A percentile compares a stretch with the other conserved stretches of the same genome.
These are phyloP conservation scores for Adoxophyes honmai DNA, from an alignment of 1,140 invertebrate genomes.

Conservation along the genomic window DNA sequence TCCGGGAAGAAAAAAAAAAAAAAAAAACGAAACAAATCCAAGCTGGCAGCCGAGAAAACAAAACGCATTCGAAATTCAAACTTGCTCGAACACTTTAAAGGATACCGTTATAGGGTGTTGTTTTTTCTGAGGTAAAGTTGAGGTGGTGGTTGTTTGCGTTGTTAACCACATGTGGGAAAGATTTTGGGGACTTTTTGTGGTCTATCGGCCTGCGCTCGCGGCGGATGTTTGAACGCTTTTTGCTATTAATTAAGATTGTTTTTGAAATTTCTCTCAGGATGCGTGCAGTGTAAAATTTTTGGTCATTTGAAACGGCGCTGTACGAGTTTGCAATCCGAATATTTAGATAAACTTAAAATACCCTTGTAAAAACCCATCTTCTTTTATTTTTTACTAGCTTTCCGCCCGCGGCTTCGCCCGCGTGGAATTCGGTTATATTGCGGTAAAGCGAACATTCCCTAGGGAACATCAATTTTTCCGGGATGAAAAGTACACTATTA, in stretches of 20 bases:
- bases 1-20: constrained; percentile 53
- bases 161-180: constrained; percentile 65
- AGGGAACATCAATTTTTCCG: too few species aligned
- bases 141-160: background rate
- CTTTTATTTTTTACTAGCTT: too few species aligned
- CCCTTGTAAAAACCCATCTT: too few species aligned
- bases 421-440: too few species aligned
- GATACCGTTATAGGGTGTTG: background rate
- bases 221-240: constrained; percentile 57
- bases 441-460: too few species aligned
- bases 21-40: constrained; percentile 18
- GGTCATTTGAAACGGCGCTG: constrained; percentile 26
- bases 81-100: constrained; percentile 27
- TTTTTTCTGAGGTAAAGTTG: constrained; percentile 15
- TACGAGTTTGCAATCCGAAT: too few species aligned
- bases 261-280: constrained; percentile 39
- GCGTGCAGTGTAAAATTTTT: constrained; percentile 40
- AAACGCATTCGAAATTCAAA: background rate
- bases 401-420: too few species aligned
- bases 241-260: constrained; percentile 52
- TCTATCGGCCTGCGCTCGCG: constrained; percentile 34
- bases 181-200: constrained; percentile 58
- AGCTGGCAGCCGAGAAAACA: background rate
- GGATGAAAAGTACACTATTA: too few species aligned
- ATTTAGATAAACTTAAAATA: too few species aligned